phyloP scores from a whole-genome alignment of 2,888 invertebrate genomes.

The Hypomecis atomaria region DNA sequence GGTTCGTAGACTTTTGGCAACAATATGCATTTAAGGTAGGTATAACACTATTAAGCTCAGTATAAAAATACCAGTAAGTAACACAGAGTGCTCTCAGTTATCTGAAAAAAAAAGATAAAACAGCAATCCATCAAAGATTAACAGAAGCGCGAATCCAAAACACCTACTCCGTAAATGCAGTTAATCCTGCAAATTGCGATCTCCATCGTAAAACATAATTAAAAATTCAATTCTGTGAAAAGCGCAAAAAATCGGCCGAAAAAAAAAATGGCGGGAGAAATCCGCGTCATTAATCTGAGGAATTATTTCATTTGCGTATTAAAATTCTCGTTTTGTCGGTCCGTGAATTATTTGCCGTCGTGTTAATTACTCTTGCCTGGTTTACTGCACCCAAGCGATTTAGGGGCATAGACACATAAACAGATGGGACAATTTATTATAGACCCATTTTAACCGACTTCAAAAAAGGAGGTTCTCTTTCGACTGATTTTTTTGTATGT shows the following conservation, averaged over 20 bases:
- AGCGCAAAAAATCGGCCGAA: constrained; percentile 46
- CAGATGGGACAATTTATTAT: constrained; percentile 6
- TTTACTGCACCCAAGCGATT: constrained; percentile 70
- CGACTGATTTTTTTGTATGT: background rate
- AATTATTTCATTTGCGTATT: constrained; percentile 84
- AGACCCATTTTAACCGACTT: background rate
- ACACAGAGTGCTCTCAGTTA: no score
- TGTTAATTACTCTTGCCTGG: constrained; percentile 76
- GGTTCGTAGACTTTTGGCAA: no score
- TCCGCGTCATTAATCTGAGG: constrained; percentile 81
- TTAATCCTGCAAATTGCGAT: constrained; percentile 80
- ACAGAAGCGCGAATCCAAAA: constrained; percentile 49
- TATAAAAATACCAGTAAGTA: no score
- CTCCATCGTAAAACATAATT: constrained; percentile 82
- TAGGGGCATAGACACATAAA: constrained; percentile 51
- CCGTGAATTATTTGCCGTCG: constrained; percentile 77
- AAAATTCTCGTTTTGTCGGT: constrained; percentile 82
- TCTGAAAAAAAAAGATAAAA: constrained; percentile 8
- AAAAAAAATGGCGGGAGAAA: constrained; percentile 65
- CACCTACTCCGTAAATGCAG: constrained; percentile 62
- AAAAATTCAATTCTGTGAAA: constrained; percentile 77
- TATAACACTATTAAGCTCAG: no score
- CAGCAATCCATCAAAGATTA: constrained; percentile 47
- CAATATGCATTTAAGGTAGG: no score
- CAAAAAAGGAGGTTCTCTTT: background rate